Evolutionary conservation across 1,140 invertebrate species (phyloP).

Genomic region (Pachyrhynchus sulphureomaculatus): DNA sequence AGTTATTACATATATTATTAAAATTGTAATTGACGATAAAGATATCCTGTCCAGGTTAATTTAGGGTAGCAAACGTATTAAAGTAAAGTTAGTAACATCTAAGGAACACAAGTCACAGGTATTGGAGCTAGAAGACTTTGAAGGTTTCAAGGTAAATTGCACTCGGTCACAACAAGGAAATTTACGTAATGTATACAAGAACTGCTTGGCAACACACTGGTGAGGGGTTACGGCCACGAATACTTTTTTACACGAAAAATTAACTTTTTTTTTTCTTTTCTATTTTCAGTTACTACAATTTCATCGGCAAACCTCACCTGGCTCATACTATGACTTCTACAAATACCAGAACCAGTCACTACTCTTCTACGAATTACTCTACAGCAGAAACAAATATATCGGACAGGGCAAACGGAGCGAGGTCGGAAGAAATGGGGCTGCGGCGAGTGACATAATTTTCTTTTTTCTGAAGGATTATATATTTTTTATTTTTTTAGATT

Average conservation of each 20-base stretch:
- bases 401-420: neutral
- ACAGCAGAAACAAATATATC: constrained; percentile 8
- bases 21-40: too few relatives aligned
- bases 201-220: too few relatives aligned
- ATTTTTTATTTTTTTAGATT: neutral
- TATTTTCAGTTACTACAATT: constrained; percentile 28
- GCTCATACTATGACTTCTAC: constrained; percentile 10
- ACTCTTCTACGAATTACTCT: constrained; percentile 21
- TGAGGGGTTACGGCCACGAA: too few relatives aligned
- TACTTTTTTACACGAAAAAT: neutral
- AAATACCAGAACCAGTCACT: constrained; percentile 18
- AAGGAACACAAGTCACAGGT: too few relatives aligned
- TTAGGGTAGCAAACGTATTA: too few relatives aligned
- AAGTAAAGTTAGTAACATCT: too few relatives aligned
- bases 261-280: neutral
- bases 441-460: neutral
- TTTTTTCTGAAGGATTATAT: neutral
- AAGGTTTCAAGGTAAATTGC: too few relatives aligned
- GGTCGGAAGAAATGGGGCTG: constrained; percentile 12
- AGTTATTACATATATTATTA: too few relatives aligned
- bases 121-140: too few relatives aligned
- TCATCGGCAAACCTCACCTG: constrained; percentile 22
- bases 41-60: too few relatives aligned
- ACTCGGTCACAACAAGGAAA: too few relatives aligned
- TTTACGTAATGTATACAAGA: too few relatives aligned